phyloP scores from a whole-genome alignment of 1,140 invertebrate genomes.

The Diabrotica undecimpunctata region DNA sequence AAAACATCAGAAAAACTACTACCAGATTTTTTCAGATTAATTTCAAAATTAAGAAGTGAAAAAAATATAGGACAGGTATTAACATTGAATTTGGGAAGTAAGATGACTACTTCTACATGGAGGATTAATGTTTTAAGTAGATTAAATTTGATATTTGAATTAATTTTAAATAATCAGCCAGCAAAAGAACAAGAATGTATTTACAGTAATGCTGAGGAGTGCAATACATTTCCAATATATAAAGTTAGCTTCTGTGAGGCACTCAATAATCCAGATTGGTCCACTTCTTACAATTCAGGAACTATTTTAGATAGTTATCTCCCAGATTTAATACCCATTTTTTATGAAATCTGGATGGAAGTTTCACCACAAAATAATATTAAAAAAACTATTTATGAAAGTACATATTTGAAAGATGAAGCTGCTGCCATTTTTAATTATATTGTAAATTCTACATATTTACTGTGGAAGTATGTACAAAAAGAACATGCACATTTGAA shows the following conservation, averaged over 20 bases:
- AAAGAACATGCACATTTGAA: slow-evolving; percentile 27
- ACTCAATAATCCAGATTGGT: slow-evolving; percentile 3
- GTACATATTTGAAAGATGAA: slow-evolving; percentile 34
- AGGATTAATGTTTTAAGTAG: slow-evolving; percentile 67
- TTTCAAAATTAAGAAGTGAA: slow-evolving; percentile 64
- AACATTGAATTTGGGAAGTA: slow-evolving; percentile 60
- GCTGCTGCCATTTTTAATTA: slow-evolving; percentile 35
- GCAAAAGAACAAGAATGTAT: background rate
- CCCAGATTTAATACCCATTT: slow-evolving; percentile 61
- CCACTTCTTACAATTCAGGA: background rate
- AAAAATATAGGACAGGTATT: slow-evolving; percentile 59
- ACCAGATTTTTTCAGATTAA: slow-evolving; percentile 74
- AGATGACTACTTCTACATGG: slow-evolving; percentile 70
- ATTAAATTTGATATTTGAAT: slow-evolving; percentile 57
- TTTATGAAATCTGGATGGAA: slow-evolving; percentile 72
- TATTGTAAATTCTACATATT: slow-evolving; percentile 36
- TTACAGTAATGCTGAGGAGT: background rate
- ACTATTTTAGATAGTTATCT: slow-evolving; percentile 50
- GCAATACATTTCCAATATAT: slow-evolving; percentile 10
- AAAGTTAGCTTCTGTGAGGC: slow-evolving; percentile 7
- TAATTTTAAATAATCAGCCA: background rate
- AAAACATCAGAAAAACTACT: slow-evolving; percentile 65
- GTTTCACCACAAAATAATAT: slow-evolving; percentile 50
- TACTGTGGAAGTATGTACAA: slow-evolving; percentile 35
- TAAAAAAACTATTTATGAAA: slow-evolving; percentile 19